These are phyloP conservation scores for Pterophyllum scalare DNA, from an alignment of 2,113 vertebrate species.

Conservation along the genomic window DNA sequence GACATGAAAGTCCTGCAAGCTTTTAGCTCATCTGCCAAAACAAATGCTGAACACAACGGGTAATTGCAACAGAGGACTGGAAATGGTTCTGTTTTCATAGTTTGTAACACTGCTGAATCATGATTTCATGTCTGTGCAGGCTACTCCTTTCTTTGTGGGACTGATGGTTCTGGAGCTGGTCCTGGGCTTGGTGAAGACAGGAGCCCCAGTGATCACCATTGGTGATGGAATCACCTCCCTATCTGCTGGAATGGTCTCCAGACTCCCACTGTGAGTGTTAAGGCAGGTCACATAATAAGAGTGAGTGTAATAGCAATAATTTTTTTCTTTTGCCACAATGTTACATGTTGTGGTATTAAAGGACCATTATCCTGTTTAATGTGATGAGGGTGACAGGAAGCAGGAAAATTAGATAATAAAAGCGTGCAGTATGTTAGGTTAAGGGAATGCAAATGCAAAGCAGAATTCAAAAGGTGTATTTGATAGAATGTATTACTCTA, in stretches of 20 bases:
- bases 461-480: too few species aligned
- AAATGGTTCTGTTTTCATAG: conserved; percentile 44
- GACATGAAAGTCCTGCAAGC: conserved; percentile 58
- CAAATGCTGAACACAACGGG: conserved; percentile 40
- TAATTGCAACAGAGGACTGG: conserved; percentile 37
- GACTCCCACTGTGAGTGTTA: conserved; percentile 86
- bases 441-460: background rate
- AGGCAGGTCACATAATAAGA: background rate
- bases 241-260: conserved; percentile 87
- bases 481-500: too few species aligned
- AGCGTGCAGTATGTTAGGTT: background rate
- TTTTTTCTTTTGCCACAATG: background rate
- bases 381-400: background rate
- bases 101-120: conserved; percentile 40
- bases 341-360: background rate
- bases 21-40: conserved; percentile 59
- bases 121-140: conserved; percentile 76
- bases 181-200: conserved; percentile 82
- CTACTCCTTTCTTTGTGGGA: conserved; percentile 87
- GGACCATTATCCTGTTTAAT: background rate
- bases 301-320: background rate
- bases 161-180: conserved; percentile 87
- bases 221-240: conserved; percentile 87
- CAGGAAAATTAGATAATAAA: background rate
- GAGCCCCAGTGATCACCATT: conserved; percentile 72